These are phyloP conservation scores for Tortrix viridana DNA, from an alignment of 2,888 invertebrate species.

Conservation along the genomic window DNA sequence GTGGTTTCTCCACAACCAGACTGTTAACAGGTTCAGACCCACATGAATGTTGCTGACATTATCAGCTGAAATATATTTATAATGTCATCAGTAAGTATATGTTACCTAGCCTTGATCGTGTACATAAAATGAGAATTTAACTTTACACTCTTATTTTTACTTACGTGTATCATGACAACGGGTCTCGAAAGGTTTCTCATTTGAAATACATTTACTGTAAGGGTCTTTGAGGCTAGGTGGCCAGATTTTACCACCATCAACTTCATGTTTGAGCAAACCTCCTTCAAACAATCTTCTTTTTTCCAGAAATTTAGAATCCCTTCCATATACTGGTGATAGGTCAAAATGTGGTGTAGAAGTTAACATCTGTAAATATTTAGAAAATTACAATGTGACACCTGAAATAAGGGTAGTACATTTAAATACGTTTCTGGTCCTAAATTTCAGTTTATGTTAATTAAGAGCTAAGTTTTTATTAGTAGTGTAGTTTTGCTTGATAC, in stretches of 20 bases:
- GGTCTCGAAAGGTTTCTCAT: slow-evolving; percentile 3
- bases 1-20: slow-evolving; percentile 32
- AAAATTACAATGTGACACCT: background rate
- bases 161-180: slow-evolving; percentile 16
- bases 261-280: slow-evolving; percentile 50
- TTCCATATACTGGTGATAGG: slow-evolving; percentile 1
- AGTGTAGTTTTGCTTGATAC: no score
- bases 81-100: no score
- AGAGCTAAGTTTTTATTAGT: no score
- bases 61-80: background rate
- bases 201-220: background rate
- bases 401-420: no score
- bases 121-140: no score
- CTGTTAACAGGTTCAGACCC: slow-evolving; percentile 16
- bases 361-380: background rate
- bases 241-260: slow-evolving; percentile 48
- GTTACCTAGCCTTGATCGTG: background rate
- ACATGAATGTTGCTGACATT: background rate
- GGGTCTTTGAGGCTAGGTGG: slow-evolving; percentile 46
- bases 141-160: no score
- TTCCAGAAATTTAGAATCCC: background rate
- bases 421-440: no score
- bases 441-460: no score
- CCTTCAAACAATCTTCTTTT: background rate
- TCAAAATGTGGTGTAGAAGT: background rate